These are phyloP conservation scores for Monoplex corrugatus DNA, from an alignment of 2,888 invertebrate genomes.

Conservation along the genomic window DNA sequence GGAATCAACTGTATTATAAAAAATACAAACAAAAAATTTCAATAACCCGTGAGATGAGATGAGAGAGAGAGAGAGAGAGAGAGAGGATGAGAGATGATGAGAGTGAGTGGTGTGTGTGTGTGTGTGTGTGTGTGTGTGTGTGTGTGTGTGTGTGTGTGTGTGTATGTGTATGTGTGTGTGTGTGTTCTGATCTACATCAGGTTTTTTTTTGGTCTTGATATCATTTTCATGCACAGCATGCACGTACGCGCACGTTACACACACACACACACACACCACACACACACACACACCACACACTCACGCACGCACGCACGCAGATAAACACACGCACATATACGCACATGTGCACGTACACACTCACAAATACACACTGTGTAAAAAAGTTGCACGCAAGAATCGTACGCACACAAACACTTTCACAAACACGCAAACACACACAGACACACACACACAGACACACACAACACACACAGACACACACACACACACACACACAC, in stretches of 20 bases:
- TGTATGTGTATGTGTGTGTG: not conserved
- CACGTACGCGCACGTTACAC: not conserved
- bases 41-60: too few species aligned
- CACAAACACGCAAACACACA: not conserved
- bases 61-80: too few species aligned
- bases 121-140: constrained; percentile 1
- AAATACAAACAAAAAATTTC: too few species aligned
- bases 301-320: not conserved
- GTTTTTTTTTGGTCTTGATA: too few species aligned
- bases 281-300: not conserved
- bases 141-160: not conserved
- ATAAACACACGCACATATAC: not conserved
- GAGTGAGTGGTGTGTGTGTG: not conserved
- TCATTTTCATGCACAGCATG: not conserved
- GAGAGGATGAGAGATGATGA: not conserved
- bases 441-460: not conserved
- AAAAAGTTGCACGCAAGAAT: too few species aligned
- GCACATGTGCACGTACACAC: not conserved
- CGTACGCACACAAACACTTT: not conserved
- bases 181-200: not conserved
- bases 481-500: constrained; percentile 14
- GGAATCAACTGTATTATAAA: too few species aligned
- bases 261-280: too few species aligned
- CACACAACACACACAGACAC: not conserved
- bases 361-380: not conserved